Evolutionary conservation across 2,888 invertebrate species (phyloP).

Genomic region (Protophormia terraenovae): DNA sequence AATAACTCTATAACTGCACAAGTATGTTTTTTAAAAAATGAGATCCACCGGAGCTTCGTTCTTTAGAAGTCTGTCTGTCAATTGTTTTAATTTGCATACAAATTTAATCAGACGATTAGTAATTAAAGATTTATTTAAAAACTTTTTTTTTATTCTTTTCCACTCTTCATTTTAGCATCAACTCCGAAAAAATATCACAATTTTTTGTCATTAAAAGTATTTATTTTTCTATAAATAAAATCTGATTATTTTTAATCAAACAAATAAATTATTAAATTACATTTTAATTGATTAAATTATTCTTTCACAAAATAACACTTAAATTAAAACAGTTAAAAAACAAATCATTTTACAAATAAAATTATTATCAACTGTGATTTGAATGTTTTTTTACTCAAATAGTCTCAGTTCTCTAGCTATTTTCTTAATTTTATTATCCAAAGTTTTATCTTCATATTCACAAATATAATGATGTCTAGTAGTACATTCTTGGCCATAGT

Average conservation of each 20-base stretch:
- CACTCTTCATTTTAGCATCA: too few species aligned
- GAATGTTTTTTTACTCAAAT: conserved; percentile 57
- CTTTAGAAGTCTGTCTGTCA: too few species aligned
- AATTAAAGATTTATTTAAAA: too few species aligned
- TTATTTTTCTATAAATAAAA: background rate
- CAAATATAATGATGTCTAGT: conserved; percentile 87
- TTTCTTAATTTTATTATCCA: conserved; percentile 85
- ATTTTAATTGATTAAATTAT: background rate
- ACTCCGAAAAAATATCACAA: too few species aligned
- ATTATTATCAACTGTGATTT: background rate
- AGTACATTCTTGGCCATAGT: conserved; percentile 89
- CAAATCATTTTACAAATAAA: background rate
- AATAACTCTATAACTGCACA: too few species aligned
- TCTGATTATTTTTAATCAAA: background rate
- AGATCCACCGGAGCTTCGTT: too few species aligned
- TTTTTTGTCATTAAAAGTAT: too few species aligned
- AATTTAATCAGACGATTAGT: too few species aligned
- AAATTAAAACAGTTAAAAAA: background rate
- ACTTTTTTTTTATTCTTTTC: too few species aligned
- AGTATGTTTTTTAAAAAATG: too few species aligned
- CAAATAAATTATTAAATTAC: background rate
- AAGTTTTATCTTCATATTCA: conserved; percentile 84
- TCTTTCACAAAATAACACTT: background rate
- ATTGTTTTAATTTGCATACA: too few species aligned
- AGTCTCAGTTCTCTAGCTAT: conserved; percentile 81